Evolutionary conservation across 2,113 vertebrate genomes (phyloP), one percentile per base, ranked within the genome.

Genomic region (Solea senegalensis): DNA sequence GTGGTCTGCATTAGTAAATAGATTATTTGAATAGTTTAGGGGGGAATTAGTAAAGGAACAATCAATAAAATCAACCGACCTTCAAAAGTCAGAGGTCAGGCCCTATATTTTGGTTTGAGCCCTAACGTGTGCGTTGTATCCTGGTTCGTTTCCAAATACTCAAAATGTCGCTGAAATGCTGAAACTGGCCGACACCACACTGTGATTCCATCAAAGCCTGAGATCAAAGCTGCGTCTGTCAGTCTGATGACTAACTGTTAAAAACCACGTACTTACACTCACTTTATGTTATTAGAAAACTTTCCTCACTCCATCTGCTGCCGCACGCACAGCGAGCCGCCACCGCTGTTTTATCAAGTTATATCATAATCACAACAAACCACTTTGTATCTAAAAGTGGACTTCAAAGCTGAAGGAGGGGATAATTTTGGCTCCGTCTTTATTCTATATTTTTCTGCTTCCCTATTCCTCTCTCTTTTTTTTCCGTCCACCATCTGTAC

Each of bases 281-380:
- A 40, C 49, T 72, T 51, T 2, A 6, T 85, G 82, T 86, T 87
- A 57, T 82, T 53, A 76, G 52, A 59, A 66, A 78, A 76, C 65
- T 89, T 84, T 88, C 88, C 86, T 80, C 88, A 78, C 83, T 71
- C 84, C 66, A 44, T 83, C 78, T 72, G 71, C 50, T 13, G 1
- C 50, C 7, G 46, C 68, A 50, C 77, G 46, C 59, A 69, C 58
- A 69, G 48, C 65, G 55, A 58, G 58, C 41, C 49, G 39, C 54
- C 28, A 28, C 60, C 26, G 3, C 56, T 65, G 71, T 83, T 59
- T 88, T 82, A 86, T 84, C 80, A 34, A 80, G 82, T 85, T 65
- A 72, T 84, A 84, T 87, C 80, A 84, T 52, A 76, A 74, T 45
- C 62, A 80, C 46, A 78, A 69, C 78, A 82, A 74, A 78, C 43